Base-by-base conservation (phyloP, 2,113 vertebrate species). In the Rhinolophus ferrumequinum region DNA sequence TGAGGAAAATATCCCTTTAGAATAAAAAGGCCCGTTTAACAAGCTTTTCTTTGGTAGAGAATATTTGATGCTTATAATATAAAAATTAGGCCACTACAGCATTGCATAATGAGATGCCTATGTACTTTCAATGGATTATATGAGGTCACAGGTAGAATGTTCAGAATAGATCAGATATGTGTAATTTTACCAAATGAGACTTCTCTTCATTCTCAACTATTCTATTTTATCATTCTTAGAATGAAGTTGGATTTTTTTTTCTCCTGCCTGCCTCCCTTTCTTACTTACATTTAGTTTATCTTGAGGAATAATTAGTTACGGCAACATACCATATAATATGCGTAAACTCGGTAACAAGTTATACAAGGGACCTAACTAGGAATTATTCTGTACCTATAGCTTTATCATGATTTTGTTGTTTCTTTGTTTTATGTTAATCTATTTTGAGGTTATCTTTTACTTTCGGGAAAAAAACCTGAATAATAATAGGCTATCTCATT, bases 21-120 rank as follows among this genome's bases (percentile, higher is more conserved):
- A 58, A 67, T 72, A 80, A 94, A 77, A 88, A 92, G 30, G 7
- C 7, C 35, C 28, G 38, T 76, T 86, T 95, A 75, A n/a, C 7
- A 54, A 82, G 58, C 14, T 72, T 82, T 93, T 70, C 50, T 85
- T 94, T 69, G 70, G 70, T 85, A 91, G 35, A 95, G 60, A 90
- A 47, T 89, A 91, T 91, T 89, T 89, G 24, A 95, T 70, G 21
- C 7, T 66, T 73, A 93, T 44, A 22, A 50, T 88, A 96, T 91
- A 80, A 80, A 96, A 94, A 79, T 96, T 96, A 96, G 92, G 4
- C 28, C 50, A 86, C 15, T 60, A 58, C 26, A 54, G 18, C 13
- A 4, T 50, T 60, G 66, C 14, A 24, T 44, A 91, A 85, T 73
- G 69, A 86, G 8, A 83, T 94, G 28, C 41, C 26, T 82, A 6